phyloP scores from a whole-genome alignment of 2,797 vertebrate species.

The Pseudochirops cupreus region DNA sequence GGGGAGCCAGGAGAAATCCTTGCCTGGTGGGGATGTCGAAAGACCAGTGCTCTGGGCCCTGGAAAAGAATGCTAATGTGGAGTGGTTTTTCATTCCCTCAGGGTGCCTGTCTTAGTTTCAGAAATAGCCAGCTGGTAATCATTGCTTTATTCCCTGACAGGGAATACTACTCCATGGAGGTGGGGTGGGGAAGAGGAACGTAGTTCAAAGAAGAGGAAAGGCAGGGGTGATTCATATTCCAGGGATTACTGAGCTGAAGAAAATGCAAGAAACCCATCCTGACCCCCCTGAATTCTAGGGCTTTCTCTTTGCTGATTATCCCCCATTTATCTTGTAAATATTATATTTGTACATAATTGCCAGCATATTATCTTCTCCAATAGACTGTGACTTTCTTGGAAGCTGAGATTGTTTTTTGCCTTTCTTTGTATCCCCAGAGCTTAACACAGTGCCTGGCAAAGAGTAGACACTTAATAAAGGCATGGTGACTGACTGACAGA shows the following conservation, averaged over 20 bases:
- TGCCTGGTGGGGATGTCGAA: not conserved
- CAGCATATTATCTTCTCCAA: not conserved
- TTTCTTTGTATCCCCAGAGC: not conserved
- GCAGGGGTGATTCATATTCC: not conserved
- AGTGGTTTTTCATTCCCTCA: not conserved
- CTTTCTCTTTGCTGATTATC: not conserved
- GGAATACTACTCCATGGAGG: not conserved
- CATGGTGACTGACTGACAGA: not conserved
- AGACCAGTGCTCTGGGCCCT: not conserved
- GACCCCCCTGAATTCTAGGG: not conserved
- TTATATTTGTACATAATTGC: not conserved
- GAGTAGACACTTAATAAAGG: not conserved
- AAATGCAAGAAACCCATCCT: not conserved
- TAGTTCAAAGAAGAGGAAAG: not conserved
- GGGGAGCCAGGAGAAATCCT: not conserved
- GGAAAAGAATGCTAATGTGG: not conserved
- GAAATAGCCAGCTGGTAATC: not conserved
- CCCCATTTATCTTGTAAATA: not conserved
- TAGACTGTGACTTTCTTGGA: not conserved
- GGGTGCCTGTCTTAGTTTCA: not conserved
- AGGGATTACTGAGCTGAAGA: not conserved
- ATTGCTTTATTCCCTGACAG: not conserved
- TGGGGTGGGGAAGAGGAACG: not conserved
- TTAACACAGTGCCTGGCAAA: not conserved
- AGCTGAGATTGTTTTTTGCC: not conserved